Percentiles rank a stretch among this genome's conserved stretches.
Evolutionary conservation across 2,797 vertebrate genomes (phyloP).

Genomic region (Notamacropus eugenii): DNA sequence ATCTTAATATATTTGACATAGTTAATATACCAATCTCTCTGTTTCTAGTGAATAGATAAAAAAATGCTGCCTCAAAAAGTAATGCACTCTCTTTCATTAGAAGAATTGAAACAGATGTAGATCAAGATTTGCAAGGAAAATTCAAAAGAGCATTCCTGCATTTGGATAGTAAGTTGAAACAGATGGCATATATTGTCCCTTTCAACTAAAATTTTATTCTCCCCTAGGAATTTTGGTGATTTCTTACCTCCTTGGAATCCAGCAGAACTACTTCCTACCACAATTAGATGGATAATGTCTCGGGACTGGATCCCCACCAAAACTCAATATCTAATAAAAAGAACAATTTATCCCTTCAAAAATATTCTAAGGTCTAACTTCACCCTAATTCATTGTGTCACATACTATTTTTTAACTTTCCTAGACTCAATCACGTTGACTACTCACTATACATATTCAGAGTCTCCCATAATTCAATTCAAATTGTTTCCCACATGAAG

Average conservation of each 20-base stretch:
- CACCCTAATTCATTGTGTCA: no score
- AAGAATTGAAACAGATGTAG: neutral
- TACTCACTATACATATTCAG: no score
- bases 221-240: neutral
- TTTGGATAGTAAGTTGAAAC: neutral
- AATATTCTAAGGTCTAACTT: neutral
- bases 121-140: neutral
- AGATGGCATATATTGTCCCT: neutral
- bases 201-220: neutral
- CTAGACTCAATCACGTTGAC: no score
- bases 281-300: neutral
- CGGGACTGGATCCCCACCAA: neutral
- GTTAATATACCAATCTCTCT: neutral
- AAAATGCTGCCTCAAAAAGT: neutral
- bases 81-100: neutral
- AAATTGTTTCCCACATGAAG: neutral
- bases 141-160: neutral
- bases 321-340: neutral
- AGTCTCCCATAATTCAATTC: neutral
- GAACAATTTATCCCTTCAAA: neutral
- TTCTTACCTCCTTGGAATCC: neutral
- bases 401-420: no score
- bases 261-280: neutral
- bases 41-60: neutral
- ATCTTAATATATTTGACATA: neutral